A percentile compares a stretch with the other conserved stretches of the same genome.
phyloP scores from a whole-genome alignment of 2,113 vertebrate genomes.

The Erythrocercus mccallii region DNA sequence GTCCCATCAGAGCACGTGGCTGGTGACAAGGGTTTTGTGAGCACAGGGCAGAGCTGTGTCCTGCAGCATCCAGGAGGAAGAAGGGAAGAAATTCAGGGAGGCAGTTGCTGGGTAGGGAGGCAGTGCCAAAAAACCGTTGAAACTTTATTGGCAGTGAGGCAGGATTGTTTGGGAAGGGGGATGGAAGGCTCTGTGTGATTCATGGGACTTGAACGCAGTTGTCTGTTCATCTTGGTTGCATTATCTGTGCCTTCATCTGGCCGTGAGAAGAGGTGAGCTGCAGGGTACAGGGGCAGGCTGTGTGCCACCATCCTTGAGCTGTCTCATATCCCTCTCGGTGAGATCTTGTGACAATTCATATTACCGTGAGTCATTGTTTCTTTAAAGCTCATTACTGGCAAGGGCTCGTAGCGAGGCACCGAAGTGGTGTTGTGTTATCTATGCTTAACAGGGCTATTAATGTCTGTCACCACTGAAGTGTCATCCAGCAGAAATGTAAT shows the following conservation, averaged over 20 bases:
- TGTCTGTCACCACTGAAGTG: slow-evolving; percentile 33
- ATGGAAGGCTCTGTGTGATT: slow-evolving; percentile 26
- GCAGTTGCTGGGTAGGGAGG: background rate
- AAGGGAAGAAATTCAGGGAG: background rate
- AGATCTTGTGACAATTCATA: slow-evolving; percentile 35
- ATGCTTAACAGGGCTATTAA: slow-evolving; percentile 33
- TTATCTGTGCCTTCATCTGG: slow-evolving; percentile 50
- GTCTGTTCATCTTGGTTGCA: background rate
- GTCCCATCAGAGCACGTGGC: background rate
- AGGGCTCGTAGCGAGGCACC: slow-evolving; percentile 6
- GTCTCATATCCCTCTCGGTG: slow-evolving; percentile 21
- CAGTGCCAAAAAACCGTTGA: background rate
- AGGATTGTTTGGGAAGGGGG: slow-evolving; percentile 20
- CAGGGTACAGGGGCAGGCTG: background rate
- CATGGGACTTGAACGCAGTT: background rate
- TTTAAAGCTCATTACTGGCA: slow-evolving; percentile 54
- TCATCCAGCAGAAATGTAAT: slow-evolving; percentile 59
- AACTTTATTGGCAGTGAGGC: slow-evolving; percentile 21
- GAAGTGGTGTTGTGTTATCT: slow-evolving; percentile 25
- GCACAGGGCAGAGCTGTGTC: fast-evolving
- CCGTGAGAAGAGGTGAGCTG: slow-evolving; percentile 48
- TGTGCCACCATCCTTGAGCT: slow-evolving; percentile 3
- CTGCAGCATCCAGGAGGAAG: background rate
- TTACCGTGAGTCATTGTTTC: slow-evolving; percentile 68
- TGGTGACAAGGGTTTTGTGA: background rate